Conservation (phyloP, 2,113 vertebrate genomes). For the Neodontobutis hainanensis region DNA sequence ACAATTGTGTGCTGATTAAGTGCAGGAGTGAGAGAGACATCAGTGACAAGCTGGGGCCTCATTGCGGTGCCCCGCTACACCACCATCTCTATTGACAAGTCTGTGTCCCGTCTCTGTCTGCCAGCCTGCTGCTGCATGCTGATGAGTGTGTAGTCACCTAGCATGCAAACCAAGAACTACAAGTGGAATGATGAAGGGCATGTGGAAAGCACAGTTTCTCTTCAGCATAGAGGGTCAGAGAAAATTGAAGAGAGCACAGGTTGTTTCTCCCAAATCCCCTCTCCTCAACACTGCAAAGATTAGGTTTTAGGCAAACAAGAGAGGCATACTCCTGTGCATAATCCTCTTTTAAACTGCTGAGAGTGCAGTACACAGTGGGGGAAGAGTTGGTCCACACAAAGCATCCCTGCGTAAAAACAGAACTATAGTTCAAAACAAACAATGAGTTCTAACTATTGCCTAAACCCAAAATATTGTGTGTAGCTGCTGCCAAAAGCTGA, state of each 20-base stretch:
- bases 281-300: slow-evolving; percentile 64
- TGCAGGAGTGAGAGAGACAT: slow-evolving; percentile 50
- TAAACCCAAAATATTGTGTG: slow-evolving; percentile 60
- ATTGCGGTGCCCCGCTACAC: slow-evolving; percentile 40
- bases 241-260: slow-evolving; percentile 57
- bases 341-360: slow-evolving; percentile 72
- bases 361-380: slow-evolving; percentile 58
- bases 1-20: slow-evolving; percentile 64
- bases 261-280: slow-evolving; percentile 69
- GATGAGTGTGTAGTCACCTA: slow-evolving; percentile 55
- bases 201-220: slow-evolving; percentile 41
- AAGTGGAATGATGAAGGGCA: slow-evolving; percentile 20
- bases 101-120: slow-evolving; percentile 42
- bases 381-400: slow-evolving; percentile 49
- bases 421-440: slow-evolving; percentile 52
- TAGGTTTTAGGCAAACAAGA: slow-evolving; percentile 52
- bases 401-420: slow-evolving; percentile 43
- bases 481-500: slow-evolving; percentile 25
- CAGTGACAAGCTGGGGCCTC: slow-evolving; percentile 45
- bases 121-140: slow-evolving; percentile 64
- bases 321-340: slow-evolving; percentile 61
- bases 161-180: slow-evolving; percentile 36
- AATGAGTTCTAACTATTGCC: slow-evolving; percentile 51
- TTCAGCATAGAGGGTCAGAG: slow-evolving; percentile 21
- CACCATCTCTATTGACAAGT: slow-evolving; percentile 62